Evolutionary conservation across 37 sponge, comb jelly and placozoan species (phyloP).

Genomic region (Aplysina aerophoba): DNA sequence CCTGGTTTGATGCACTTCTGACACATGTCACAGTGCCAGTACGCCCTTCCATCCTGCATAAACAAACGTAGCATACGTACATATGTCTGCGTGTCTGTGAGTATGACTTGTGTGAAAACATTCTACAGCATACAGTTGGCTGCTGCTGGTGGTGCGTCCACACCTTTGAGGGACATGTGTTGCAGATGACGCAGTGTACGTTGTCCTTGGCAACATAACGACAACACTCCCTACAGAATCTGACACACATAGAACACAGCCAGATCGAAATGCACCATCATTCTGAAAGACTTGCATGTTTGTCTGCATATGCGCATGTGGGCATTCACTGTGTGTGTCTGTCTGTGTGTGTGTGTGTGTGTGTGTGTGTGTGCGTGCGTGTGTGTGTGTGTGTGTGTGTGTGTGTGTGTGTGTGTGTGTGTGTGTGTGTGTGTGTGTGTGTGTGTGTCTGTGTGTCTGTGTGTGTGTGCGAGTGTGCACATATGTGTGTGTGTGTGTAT

Average conservation of each 20-base stretch:
- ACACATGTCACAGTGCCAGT: conserved; percentile 77
- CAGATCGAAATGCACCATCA: background rate
- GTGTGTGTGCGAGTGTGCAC: conserved; percentile 43
- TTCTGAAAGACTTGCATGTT: too few relatives aligned
- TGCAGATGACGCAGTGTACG: conserved; percentile 68
- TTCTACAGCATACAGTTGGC: too few relatives aligned
- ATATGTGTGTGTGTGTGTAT: conserved; percentile 39
- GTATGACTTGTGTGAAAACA: conserved; percentile 1
- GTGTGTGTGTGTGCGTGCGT: conserved; percentile 52
- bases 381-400: conserved; percentile 51
- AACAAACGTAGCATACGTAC: conserved; percentile 1
- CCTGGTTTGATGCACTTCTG: conserved; percentile 80
- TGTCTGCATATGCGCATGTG: conserved; percentile 35
- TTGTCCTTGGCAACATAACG: conserved; percentile 69
- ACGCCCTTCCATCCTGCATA: conserved; percentile 77
- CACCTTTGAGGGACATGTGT: conserved; percentile 84
- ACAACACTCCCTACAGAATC: conserved; percentile 46
- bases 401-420: conserved; percentile 53
- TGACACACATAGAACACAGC: background rate
- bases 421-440: conserved; percentile 51
- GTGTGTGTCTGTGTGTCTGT: conserved; percentile 42
- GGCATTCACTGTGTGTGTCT: conserved; percentile 43
- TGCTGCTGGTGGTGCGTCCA: background rate
- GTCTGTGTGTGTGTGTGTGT: conserved; percentile 49
- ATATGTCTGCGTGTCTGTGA: conserved; percentile 50